Conservation (phyloP, 2,888 invertebrate species). For the Drosophila subsilvestris region DNA sequence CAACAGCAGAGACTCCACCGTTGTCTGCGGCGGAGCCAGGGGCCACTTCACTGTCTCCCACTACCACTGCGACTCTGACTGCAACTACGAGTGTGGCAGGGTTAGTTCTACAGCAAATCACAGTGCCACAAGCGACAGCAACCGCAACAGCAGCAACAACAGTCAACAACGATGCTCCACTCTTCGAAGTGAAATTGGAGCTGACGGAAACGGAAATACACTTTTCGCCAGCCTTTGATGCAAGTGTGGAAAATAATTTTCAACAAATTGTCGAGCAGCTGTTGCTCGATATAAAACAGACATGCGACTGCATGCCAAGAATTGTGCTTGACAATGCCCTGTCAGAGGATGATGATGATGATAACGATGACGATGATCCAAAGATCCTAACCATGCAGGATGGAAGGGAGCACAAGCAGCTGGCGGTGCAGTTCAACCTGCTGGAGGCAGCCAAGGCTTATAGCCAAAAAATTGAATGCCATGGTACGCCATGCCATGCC, state of each 20-base stretch:
- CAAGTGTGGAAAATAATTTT: constrained; percentile 88
- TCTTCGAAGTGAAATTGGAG: constrained; percentile 91
- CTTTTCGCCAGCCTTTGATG: constrained; percentile 90
- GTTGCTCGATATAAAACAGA: constrained; percentile 91
- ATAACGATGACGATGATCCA: constrained; percentile 33
- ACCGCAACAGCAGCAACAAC: constrained; percentile 34
- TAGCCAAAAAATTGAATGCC: constrained; percentile 35
- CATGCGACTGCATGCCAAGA: constrained; percentile 90
- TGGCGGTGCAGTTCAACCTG: constrained; percentile 35
- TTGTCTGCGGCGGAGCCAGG: constrained; percentile 32
- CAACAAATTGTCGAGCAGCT: constrained; percentile 89
- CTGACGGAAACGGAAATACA: constrained; percentile 89
- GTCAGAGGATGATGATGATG: constrained; percentile 79
- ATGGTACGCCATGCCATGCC: constrained; percentile 9
- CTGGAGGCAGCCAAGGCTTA: constrained; percentile 47
- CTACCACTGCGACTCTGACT: too few species aligned
- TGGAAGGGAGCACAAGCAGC: constrained; percentile 22
- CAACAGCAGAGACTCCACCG: constrained; percentile 25
- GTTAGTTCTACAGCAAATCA: constrained; percentile 71
- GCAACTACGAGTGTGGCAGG: constrained; percentile 50
- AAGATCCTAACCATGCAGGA: constrained; percentile 12
- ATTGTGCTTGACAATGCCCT: constrained; percentile 85
- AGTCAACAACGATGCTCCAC: constrained; percentile 84
- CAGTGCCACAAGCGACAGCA: constrained; percentile 52
- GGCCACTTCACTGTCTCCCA: constrained; percentile 18